phyloP scores from a whole-genome alignment of 2,797 vertebrate genomes.

The Pseudotriccus pelzelni region DNA sequence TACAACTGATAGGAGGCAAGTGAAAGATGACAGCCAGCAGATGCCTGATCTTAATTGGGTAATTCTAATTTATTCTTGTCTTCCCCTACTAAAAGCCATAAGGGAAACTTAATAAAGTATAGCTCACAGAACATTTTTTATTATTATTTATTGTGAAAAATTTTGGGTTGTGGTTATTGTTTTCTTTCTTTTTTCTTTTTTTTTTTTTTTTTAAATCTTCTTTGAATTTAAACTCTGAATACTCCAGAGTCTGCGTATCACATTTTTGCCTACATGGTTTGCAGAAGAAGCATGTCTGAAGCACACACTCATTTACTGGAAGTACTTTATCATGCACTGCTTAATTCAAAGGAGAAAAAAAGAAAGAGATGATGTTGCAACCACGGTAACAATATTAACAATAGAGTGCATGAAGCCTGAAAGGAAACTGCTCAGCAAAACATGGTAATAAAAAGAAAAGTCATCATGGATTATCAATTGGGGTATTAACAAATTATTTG shows the following conservation, averaged over 20 bases:
- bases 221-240: no score
- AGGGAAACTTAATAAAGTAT: not conserved
- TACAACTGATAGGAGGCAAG: conserved; percentile 4
- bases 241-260: not conserved
- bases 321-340: conserved; percentile 11
- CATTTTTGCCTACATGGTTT: not conserved
- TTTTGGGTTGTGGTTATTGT: not conserved
- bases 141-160: not conserved
- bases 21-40: conserved; percentile 35
- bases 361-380: not conserved
- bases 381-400: conserved; percentile 21
- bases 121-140: not conserved
- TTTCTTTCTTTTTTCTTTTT: not conserved
- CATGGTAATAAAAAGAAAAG: conserved; percentile 11
- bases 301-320: not conserved
- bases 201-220: not conserved
- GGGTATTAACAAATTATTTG: conserved; percentile 19
- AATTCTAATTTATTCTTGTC: conserved; percentile 44
- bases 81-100: not conserved
- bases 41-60: not conserved
- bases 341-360: conserved; percentile 17
- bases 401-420: not conserved
- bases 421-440: conserved; percentile 56
- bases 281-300: not conserved
- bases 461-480: not conserved